These are phyloP conservation scores for Cercocebus atys DNA, from an alignment of 2,113 vertebrate species.

Conservation along the genomic window DNA sequence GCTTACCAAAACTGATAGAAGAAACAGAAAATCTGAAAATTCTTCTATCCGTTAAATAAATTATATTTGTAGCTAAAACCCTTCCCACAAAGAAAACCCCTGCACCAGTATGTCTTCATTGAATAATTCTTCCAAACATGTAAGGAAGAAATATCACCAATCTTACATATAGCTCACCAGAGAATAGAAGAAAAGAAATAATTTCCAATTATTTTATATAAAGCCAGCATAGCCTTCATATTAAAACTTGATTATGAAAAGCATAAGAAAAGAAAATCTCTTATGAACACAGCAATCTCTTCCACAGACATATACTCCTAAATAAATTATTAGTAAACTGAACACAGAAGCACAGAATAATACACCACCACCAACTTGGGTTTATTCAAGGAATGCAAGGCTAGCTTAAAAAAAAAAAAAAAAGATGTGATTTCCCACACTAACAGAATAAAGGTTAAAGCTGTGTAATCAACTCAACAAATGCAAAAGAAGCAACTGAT, in stretches of 20 bases:
- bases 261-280: background rate
- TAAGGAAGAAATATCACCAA: background rate
- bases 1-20: background rate
- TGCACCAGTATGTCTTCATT: background rate
- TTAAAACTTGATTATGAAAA: conserved; percentile 25
- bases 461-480: background rate
- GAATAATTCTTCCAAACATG: background rate
- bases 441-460: conserved; percentile 12
- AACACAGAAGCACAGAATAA: conserved; percentile 16
- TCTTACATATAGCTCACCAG: background rate
- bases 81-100: conserved; percentile 2
- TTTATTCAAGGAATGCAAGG: conserved; percentile 42
- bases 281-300: background rate
- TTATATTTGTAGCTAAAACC: background rate
- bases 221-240: background rate
- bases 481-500: background rate
- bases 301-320: background rate
- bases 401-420: background rate
- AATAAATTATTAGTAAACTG: conserved; percentile 30
- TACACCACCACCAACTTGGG: background rate
- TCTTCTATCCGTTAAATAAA: background rate
- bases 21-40: conserved; percentile 39
- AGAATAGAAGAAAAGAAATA: background rate
- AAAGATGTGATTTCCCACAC: background rate
- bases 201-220: background rate